Evolutionary conservation across 1,140 invertebrate genomes (phyloP), one percentile per base, ranked within the genome.

Genomic region (Maconellicoccus hirsutus): DNA sequence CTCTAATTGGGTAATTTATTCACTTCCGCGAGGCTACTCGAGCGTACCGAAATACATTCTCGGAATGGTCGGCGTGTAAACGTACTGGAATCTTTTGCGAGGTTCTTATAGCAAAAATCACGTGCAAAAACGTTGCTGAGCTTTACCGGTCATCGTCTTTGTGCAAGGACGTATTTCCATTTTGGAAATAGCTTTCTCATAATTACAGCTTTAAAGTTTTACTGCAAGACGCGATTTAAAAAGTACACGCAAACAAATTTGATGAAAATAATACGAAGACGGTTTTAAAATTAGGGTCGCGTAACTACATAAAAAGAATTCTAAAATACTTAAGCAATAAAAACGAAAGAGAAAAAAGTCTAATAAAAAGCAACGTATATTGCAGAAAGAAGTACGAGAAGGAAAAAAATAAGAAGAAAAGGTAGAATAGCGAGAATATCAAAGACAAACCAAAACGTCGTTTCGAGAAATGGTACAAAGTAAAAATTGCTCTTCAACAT

Each of bases 311-410:
- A 52, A 52, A 52, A 52, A 52, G 42, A 52, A 52, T 52, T 52
- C 42, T 52, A 52, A 52, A 52, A 52, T 52, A 52, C 42, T 52
- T 52, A 16, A 52, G 42, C 42, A 52, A 52, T 52, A 52, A 52
- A 52, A 52, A 52, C 42, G 42, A 52, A 14, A 52, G 29, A 52
- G 42, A 52, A 52, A 19, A 52, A 52, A 52, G 42, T 52, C 42
- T 16, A 52, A 52, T 52, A 52, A 52, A 52, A 52, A 33, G 29
- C 29, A 33, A 33, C 29, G 29, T 33, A 33, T 33, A 33, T 33
- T 12, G 29, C 29, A 33, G 29, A 33, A 33, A 12, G 29, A 33
- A 33, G 29, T 33, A 33, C 12, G 4, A 6, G 12, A 3, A 33
- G 12, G 29, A 33, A 33, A 33, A 33, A 33, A 33, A 33, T 3